Evolutionary conservation across 2,888 invertebrate species (phyloP), one percentile per base, ranked within the genome.

Genomic region (Spialia ferax): DNA sequence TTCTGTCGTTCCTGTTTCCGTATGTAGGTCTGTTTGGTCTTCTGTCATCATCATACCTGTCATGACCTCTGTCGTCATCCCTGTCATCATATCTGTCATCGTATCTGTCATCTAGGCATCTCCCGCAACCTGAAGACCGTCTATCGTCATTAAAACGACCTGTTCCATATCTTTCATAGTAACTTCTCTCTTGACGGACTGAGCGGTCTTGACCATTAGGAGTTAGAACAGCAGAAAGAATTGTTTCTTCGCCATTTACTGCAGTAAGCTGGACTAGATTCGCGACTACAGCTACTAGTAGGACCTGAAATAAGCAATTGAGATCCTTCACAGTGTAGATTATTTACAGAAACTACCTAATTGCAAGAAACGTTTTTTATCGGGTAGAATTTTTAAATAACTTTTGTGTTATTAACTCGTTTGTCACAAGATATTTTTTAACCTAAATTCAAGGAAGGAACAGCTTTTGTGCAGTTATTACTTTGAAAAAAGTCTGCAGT

Each of bases 101-200:
- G 42, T 78, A 70, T 6, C 85, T 85, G 67, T 85, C 85, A 67
- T 82, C 73, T 67, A 61, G 15, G 60, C 91, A 91, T 69, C 92
- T 75, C 0, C 89, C 87, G 63, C 92, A 90, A 64, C 87, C 74
- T 5, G 75, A 71, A 10, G 86, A 82, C 69, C 87, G 82, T 70
- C 86, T 80, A 18, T 89, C 89, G 72, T 79, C 80, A 20, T 82
- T 81, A 0, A 88, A 89, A 52, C 87, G 78, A 0, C 79, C 76
- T 5, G 78, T 73, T 0, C 86, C 85, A 72, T 89, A 90, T 68
- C 88, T 79, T 23, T 85, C 87, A 63, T 92, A 91, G 74, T 91
- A 93, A 67, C 92, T 91, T 29, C 91, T 83, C 29, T 86, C 84
- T 70, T 87, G 88, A 0, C 93, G 78, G 10, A 79, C 84, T n/a